Evolutionary conservation across 2,113 vertebrate genomes (phyloP), one percentile per base, ranked within the genome.

Genomic region (Cebidichthys violaceus): DNA sequence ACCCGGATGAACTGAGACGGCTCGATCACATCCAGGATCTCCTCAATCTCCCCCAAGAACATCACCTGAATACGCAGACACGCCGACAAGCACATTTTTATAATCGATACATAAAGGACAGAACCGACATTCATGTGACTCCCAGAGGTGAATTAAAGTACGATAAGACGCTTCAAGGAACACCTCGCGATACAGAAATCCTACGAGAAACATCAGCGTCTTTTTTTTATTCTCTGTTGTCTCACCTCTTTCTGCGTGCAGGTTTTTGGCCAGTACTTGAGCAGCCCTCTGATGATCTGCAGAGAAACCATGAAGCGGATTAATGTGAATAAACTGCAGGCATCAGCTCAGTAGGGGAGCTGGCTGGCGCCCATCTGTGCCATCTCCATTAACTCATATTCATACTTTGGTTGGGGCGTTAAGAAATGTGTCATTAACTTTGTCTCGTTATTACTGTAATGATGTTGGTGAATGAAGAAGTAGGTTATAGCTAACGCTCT

Each of bases 181-280:
- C 14, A 70, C 18, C 31, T 35, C 2, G 5, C 11, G 20, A 27
- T 14, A 35, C 29, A 50, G 2, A 41, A 55, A 27, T n/a, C 33
- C n/a, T 20, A 15, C 41, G 50, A 9, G 41, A 22, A 22, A 6
- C 24, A 37, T 10, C 47, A 9, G 35, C 2, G 1, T 24, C 4
- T 60, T 69, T 68, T 45, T 1, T 29, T 61, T 4, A 41, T 27
- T 17, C n/a, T n/a, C n/a, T 20, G 15, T 5, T 4, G 2, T 52
- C 91, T 88, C 92, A 97, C 97, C 96, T 98, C 97, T 93, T 98
- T 98, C 94, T 97, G 97, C 71, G 97, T 98, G 90, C 97, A 98
- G 83, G 97, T 98, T 94, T 97, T 98, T 1, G 97, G 97, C 97
- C 97, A 98, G 87, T 97, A 98, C 90, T 97, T 98, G 79, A 98